Conservation (phyloP, 37 sponge, comb jelly and placozoan genomes). For the Ephydatia muelleri region DNA sequence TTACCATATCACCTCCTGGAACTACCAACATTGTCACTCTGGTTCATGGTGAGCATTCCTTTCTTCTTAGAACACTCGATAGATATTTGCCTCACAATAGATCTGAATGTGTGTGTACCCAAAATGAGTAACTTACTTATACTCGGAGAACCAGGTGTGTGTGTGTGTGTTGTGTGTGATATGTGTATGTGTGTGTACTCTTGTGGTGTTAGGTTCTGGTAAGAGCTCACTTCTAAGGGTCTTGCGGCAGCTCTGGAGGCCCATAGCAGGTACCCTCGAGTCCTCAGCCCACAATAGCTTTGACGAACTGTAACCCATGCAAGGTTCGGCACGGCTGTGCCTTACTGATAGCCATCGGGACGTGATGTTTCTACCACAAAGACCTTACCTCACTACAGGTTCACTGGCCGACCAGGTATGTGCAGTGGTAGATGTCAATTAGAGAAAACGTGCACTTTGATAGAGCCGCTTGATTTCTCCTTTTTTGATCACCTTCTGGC, state of each 20-base stretch:
- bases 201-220: constrained; percentile 60
- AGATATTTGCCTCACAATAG: constrained; percentile 25
- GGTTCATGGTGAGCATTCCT: constrained; percentile 34
- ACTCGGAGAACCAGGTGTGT: constrained; percentile 70
- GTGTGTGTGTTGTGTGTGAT: background rate
- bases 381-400: constrained; percentile 78
- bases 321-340: constrained; percentile 32
- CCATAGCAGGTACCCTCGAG: constrained; percentile 28
- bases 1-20: constrained; percentile 51
- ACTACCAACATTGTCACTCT: constrained; percentile 13
- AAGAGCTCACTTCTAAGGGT: constrained; percentile 80
- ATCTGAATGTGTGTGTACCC: constrained; percentile 47
- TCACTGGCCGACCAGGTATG: constrained; percentile 79
- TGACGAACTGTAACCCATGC: background rate
- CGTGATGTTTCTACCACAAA: constrained; percentile 84
- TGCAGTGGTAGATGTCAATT: background rate
- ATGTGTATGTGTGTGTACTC: too few relatives aligned
- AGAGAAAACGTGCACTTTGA: background rate
- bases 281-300: background rate
- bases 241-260: constrained; percentile 58
- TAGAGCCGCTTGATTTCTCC: background rate
- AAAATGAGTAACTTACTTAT: constrained; percentile 65
- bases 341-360: constrained; percentile 25
- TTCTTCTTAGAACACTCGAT: background rate
- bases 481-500: background rate